A percentile compares a stretch with the other conserved stretches of the same genome.
These are phyloP conservation scores for Drosophila nigrodunni DNA, from an alignment of 1,140 invertebrate species.

Conservation along the genomic window DNA sequence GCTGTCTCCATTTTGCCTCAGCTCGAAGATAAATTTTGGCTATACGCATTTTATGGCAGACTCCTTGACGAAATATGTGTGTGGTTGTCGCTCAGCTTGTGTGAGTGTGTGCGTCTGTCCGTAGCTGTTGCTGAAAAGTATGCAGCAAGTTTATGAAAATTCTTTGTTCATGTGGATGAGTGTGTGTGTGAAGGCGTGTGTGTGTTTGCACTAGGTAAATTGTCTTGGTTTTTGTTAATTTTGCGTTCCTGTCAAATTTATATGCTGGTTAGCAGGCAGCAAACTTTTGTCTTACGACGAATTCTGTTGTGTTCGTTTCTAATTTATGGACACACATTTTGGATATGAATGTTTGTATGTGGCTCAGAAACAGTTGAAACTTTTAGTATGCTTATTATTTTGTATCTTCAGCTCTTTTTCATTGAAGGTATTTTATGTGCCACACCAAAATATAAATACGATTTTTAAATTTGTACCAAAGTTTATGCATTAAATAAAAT, in stretches of 20 bases:
- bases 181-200: conserved; percentile 2
- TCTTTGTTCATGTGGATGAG: conserved; percentile 66
- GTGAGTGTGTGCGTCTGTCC: conserved; percentile 12
- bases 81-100: conserved; percentile 45
- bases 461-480: background rate
- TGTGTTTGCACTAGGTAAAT: conserved; percentile 45
- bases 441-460: background rate
- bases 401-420: background rate
- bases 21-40: conserved; percentile 68
- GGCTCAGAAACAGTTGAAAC: conserved; percentile 22
- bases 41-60: conserved; percentile 60
- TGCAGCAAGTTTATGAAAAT: conserved; percentile 80
- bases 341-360: conserved; percentile 36
- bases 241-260: conserved; percentile 76
- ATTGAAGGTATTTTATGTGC: background rate
- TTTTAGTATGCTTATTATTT: conserved; percentile 1
- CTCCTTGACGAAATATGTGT: conserved; percentile 75
- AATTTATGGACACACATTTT: conserved; percentile 73
- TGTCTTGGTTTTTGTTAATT: conserved; percentile 81
- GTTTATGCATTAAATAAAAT: conserved; percentile 2
- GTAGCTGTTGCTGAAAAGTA: conserved; percentile 50
- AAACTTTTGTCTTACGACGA: conserved; percentile 62
- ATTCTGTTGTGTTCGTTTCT: conserved; percentile 64
- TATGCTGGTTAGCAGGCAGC: conserved; percentile 71
- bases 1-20: conserved; percentile 5